Conservation (phyloP, 2,888 invertebrate genomes). For the Catocala fraxini region DNA sequence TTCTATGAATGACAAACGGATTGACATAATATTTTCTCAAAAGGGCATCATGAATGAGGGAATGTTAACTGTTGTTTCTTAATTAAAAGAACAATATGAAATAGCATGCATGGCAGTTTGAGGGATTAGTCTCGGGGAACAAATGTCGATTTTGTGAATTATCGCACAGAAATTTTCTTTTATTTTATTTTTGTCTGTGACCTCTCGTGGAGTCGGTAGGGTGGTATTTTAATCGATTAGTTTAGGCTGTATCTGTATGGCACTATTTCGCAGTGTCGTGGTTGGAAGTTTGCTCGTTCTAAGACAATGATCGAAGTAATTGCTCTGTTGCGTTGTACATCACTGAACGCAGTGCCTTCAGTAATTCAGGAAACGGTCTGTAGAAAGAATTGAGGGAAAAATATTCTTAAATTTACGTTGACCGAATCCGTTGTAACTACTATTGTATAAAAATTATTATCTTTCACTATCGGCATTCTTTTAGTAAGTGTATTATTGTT, state of each 20-base stretch:
- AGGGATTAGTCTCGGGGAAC: constrained; percentile 27
- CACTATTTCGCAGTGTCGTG: constrained; percentile 29
- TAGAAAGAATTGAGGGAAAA: constrained; percentile 33
- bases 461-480: constrained; percentile 64
- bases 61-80: constrained; percentile 34
- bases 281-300: constrained; percentile 12
- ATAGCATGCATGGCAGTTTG: constrained; percentile 25
- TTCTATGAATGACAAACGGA: constrained; percentile 25
- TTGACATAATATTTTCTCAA: constrained; percentile 35
- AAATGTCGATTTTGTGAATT: constrained; percentile 49
- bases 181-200: constrained; percentile 55
- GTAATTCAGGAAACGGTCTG: constrained; percentile 46
- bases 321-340: constrained; percentile 41
- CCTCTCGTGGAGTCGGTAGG: constrained; percentile 54
- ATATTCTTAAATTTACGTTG: constrained; percentile 47
- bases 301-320: constrained; percentile 31
- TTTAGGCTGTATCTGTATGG: constrained; percentile 35
- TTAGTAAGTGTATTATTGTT: constrained; percentile 70
- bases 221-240: constrained; percentile 42
- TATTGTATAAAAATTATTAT: constrained; percentile 57
- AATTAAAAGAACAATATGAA: constrained; percentile 24
- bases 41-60: constrained; percentile 38
- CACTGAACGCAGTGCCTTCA: constrained; percentile 44
- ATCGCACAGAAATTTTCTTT: constrained; percentile 56
- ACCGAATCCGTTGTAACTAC: constrained; percentile 53